A percentile compares a stretch with the other conserved stretches of the same genome.
Evolutionary conservation across 2,797 vertebrate genomes (phyloP).

Genomic region (Gymnopithys bicolor): DNA sequence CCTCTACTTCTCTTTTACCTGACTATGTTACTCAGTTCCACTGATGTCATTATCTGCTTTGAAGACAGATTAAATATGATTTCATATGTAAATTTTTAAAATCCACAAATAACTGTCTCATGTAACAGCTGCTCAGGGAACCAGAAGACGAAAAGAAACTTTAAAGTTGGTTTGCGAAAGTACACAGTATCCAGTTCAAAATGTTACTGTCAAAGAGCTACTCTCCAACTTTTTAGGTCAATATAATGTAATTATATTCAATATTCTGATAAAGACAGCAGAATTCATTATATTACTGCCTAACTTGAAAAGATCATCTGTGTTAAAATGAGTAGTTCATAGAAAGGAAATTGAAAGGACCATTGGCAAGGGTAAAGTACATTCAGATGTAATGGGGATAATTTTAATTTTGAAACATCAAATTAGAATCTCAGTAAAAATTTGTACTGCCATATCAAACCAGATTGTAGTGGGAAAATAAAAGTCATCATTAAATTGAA

Average conservation of each 20-base stretch:
- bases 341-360: background rate
- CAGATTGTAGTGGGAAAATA: background rate
- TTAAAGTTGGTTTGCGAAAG: background rate
- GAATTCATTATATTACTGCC: background rate
- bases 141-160: background rate
- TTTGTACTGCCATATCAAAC: background rate
- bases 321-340: background rate
- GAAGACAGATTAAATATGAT: background rate
- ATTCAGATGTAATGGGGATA: background rate
- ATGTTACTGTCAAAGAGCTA: background rate
- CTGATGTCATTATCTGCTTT: background rate
- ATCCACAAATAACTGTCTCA: background rate
- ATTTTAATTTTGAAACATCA: background rate
- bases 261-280: background rate
- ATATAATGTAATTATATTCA: conserved; percentile 16
- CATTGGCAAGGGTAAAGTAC: background rate
- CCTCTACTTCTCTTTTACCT: background rate
- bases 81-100: background rate
- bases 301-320: background rate
- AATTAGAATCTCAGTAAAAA: background rate
- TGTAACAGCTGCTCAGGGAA: background rate
- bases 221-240: background rate
- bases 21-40: background rate
- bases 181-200: background rate
- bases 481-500: background rate